Evolutionary conservation across 2,888 invertebrate species (phyloP), one percentile per base, ranked within the genome.

Genomic region (Gnatocerus cornutus): DNA sequence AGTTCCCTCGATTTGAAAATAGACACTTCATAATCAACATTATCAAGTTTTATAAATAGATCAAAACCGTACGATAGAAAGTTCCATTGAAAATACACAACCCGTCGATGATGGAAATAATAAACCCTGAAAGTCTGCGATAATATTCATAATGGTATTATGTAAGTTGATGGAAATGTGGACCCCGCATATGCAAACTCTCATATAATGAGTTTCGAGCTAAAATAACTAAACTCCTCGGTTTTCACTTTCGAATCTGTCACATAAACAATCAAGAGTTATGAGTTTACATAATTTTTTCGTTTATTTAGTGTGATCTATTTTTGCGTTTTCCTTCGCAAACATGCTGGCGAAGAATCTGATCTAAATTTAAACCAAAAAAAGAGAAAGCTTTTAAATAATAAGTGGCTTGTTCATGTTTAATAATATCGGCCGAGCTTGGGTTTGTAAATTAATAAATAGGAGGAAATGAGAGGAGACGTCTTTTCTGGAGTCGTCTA

Each of bases 91-190:
- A 13, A 27, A 10, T 9, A 27, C 13, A 37, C n/a, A 33, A 9
- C 14, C 29, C 37, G 33, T 33, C 12, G 33, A 30, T 37, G 53
- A 33, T 53, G 48, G 27, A 61, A 61, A 61, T 61, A 61, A 61
- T 48, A 41, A 61, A 45, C 48, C 14, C 8, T 33, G 61, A 27
- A 61, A 61, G 61, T 30, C 46, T 46, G 61, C 29, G 63, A 63
- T 63, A 63, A 63, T 63, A 50, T 63, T 63, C 63, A 50, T 63
- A 63, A 63, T 48, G 63, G 63, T 52, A 63, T 63, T 63, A 52
- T 50, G 37, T 63, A 52, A 48, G 63, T 37, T 63, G 63, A 63
- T 39, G 50, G 29, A 33, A 33, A 33, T 33, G 33, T n/a, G 33
- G 33, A 33, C n/a, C 33, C 6, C 33, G 33, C 33, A n/a, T n/a